A percentile compares a stretch with the other conserved stretches of the same genome.
Evolutionary conservation across 2,113 vertebrate species (phyloP).

Genomic region (Cinclus mexicanus): DNA sequence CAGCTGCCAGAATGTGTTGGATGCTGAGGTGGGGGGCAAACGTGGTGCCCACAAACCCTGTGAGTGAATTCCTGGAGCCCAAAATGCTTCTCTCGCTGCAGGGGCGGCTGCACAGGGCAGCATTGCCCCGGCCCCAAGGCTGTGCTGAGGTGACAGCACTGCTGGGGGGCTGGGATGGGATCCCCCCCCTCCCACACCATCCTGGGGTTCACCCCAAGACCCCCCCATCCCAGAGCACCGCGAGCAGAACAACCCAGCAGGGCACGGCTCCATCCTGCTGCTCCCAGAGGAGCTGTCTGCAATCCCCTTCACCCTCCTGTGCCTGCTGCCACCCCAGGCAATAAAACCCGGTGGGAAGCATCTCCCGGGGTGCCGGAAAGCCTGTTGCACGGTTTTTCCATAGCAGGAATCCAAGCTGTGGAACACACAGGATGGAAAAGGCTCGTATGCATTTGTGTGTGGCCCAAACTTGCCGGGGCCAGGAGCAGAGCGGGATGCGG

Average conservation of each 20-base stretch:
- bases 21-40: background rate
- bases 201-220: background rate
- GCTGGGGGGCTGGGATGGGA: background rate
- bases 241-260: fast-evolving
- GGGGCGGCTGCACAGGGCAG: background rate
- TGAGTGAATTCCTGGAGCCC: fast-evolving
- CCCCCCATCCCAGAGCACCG: fast-evolving
- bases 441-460: background rate
- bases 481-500: background rate
- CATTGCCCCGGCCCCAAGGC: fast-evolving
- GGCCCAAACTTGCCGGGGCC: background rate
- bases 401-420: background rate
- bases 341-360: background rate
- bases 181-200: background rate
- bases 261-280: fast-evolving
- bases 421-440: fast-evolving
- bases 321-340: background rate
- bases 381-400: background rate
- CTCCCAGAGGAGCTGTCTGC: background rate
- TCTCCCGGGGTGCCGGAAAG: background rate
- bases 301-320: background rate
- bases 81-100: background rate
- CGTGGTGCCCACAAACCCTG: fast-evolving
- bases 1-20: background rate
- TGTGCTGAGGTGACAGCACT: background rate